Evolutionary conservation across 2,113 vertebrate species (phyloP).

Genomic region (Dicrurus megarhynchus): DNA sequence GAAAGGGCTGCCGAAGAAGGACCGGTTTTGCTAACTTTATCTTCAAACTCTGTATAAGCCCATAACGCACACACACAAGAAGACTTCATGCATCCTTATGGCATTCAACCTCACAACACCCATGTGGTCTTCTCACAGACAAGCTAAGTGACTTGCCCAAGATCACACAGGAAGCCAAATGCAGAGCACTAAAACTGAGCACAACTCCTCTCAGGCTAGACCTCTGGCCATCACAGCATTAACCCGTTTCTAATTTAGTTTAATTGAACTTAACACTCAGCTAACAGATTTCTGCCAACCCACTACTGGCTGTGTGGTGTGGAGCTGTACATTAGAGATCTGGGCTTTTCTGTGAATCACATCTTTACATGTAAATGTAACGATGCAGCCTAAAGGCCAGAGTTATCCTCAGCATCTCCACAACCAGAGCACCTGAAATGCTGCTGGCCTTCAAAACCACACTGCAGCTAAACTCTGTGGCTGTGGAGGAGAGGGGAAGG

Average conservation of each 20-base stretch:
- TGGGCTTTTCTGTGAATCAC: background rate
- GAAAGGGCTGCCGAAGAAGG: background rate
- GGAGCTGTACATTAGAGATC: background rate
- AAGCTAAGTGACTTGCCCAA: background rate
- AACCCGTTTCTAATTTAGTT: background rate
- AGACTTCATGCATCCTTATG: background rate
- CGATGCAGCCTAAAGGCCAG: background rate
- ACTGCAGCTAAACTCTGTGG: background rate
- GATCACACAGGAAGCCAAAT: constrained; percentile 20
- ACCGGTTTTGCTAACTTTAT: background rate
- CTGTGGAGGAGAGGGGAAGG: background rate
- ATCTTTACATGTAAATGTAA: background rate
- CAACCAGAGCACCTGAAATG: background rate
- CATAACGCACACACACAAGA: background rate
- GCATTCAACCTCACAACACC: background rate
- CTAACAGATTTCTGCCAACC: background rate
- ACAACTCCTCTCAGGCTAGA: background rate
- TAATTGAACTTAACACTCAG: background rate
- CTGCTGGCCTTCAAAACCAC: background rate
- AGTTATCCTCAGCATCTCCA: background rate
- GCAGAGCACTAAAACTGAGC: background rate
- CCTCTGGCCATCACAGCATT: background rate
- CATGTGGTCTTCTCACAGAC: background rate
- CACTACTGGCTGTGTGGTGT: too few relatives aligned
- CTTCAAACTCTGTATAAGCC: background rate